Conservation (phyloP, 2,888 invertebrate genomes). For the Lampropteryx suffumata region DNA sequence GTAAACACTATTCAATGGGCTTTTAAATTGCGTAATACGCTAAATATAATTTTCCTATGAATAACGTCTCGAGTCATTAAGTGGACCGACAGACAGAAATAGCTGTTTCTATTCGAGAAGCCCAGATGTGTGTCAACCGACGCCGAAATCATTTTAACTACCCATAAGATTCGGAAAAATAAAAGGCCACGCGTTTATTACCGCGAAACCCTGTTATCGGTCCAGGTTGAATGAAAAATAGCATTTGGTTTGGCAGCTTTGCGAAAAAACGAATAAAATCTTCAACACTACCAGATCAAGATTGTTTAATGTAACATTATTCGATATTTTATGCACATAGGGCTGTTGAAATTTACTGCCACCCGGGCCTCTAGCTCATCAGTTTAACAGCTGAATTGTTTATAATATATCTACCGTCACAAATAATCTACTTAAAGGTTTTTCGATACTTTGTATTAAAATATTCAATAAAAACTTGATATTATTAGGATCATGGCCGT, state of each 20-base stretch:
- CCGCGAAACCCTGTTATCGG: conserved; percentile 7
- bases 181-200: conserved; percentile 39
- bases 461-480: conserved; percentile 12
- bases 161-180: conserved; percentile 50
- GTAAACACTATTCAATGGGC: conserved; percentile 31
- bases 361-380: neutral
- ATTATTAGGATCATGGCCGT: conserved; percentile 20
- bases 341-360: neutral
- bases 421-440: conserved; percentile 5
- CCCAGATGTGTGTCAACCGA: conserved; percentile 72
- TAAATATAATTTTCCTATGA: conserved; percentile 58
- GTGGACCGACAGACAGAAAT: conserved; percentile 66
- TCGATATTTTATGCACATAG: neutral
- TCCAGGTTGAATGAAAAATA: conserved; percentile 16
- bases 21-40: conserved; percentile 52
- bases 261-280: conserved; percentile 16
- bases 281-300: conserved; percentile 11
- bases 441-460: conserved; percentile 13
- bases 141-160: conserved; percentile 63
- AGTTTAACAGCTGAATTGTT: neutral
- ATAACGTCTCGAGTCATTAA: conserved; percentile 68
- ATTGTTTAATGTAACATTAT: conserved; percentile 2
- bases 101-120: conserved; percentile 63
- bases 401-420: neutral
- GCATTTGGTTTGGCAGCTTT: conserved; percentile 4